Evolutionary conservation across 2,888 invertebrate species (phyloP).

Genomic region (Luperina nickerlii): DNA sequence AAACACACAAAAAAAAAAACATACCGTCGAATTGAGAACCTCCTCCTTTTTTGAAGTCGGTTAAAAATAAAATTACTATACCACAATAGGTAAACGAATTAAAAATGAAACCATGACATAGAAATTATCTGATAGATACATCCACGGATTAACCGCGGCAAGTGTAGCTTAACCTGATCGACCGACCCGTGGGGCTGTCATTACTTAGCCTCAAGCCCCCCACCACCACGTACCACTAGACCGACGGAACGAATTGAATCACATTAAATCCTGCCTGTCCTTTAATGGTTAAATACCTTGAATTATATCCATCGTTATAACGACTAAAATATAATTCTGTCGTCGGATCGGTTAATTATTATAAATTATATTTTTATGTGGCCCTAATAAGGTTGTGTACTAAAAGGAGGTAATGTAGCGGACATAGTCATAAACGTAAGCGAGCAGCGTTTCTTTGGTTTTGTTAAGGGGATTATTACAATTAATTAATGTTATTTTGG

Average conservation of each 20-base stretch:
- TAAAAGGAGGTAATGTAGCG: slow-evolving; percentile 34
- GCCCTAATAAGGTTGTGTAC: slow-evolving; percentile 47
- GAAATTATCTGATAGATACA: too few species aligned
- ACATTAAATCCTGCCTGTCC: neutral
- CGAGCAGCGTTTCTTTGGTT: slow-evolving; percentile 11
- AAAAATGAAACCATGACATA: too few species aligned
- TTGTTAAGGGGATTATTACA: too few species aligned
- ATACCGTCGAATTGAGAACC: too few species aligned
- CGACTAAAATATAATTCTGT: slow-evolving; percentile 56
- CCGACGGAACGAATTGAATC: neutral
- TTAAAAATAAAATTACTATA: too few species aligned
- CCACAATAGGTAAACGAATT: too few species aligned
- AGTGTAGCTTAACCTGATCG: neutral
- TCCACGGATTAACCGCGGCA: neutral
- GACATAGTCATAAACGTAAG: slow-evolving; percentile 39
- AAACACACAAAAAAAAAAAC: too few species aligned
- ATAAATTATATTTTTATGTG: slow-evolving; percentile 66
- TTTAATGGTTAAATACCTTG: neutral
- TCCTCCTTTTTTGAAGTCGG: too few species aligned
- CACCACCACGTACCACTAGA: neutral
- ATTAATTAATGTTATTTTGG: too few species aligned
- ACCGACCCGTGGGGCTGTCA: neutral
- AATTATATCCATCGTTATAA: slow-evolving; percentile 17
- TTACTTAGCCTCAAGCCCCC: neutral
- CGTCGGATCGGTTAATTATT: slow-evolving; percentile 59